Evolutionary conservation across 2,797 vertebrate genomes (phyloP).

Genomic region (Cetoscarus ocellatus): DNA sequence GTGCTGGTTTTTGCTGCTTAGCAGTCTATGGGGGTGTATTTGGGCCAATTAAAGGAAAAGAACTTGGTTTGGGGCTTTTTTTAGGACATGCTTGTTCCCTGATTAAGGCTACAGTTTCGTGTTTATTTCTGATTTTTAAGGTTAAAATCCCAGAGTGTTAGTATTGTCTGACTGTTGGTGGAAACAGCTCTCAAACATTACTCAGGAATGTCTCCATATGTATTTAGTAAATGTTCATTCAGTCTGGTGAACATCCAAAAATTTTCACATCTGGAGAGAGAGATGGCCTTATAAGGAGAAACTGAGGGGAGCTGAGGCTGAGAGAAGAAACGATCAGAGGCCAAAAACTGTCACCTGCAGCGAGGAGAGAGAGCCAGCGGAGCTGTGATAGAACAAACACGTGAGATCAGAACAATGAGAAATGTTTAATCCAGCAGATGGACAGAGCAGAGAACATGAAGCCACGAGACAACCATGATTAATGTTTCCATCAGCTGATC

Average conservation of each 20-base stretch:
- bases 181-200: constrained; percentile 32
- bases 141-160: constrained; percentile 10
- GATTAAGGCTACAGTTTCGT: too few relatives aligned
- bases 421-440: constrained; percentile 6
- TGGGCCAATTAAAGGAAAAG: too few relatives aligned
- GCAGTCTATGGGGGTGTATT: too few relatives aligned
- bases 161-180: constrained; percentile 13
- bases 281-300: constrained; percentile 78
- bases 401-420: constrained; percentile 15
- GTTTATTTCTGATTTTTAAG: too few relatives aligned
- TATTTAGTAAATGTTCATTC: constrained; percentile 61
- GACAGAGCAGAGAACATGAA: constrained; percentile 10
- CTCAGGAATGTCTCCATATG: constrained; percentile 57
- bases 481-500: constrained; percentile 24
- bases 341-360: constrained; percentile 75
- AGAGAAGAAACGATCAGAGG: constrained; percentile 62
- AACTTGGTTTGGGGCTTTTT: too few relatives aligned
- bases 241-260: constrained; percentile 73
- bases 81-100: too few relatives aligned
- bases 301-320: constrained; percentile 56
- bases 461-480: too few relatives aligned
- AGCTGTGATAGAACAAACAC: constrained; percentile 53
- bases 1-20: too few relatives aligned
- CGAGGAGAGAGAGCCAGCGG: constrained; percentile 56
- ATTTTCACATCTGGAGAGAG: constrained; percentile 69